These are phyloP conservation scores for Hystrix cristata DNA, from an alignment of 2,113 vertebrate species.

Conservation along the genomic window DNA sequence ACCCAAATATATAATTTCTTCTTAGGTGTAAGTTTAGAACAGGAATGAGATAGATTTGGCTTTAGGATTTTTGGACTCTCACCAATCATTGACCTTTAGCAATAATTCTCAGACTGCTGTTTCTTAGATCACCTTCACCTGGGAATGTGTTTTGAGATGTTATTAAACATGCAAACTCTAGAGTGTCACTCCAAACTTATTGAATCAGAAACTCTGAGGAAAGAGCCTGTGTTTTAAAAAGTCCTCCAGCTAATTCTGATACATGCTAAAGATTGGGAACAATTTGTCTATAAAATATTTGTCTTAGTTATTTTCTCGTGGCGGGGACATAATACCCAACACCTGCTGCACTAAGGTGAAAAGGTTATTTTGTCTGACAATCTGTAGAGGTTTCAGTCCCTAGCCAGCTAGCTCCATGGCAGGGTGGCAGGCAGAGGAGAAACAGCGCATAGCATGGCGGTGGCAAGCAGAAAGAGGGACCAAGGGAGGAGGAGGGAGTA, in stretches of 20 bases:
- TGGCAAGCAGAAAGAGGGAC: background rate
- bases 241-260: background rate
- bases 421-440: background rate
- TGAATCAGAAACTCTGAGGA: background rate
- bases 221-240: background rate
- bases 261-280: background rate
- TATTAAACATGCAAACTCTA: background rate
- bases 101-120: background rate
- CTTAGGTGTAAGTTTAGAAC: background rate
- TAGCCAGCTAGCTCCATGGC: background rate
- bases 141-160: background rate
- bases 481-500: background rate
- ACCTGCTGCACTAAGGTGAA: background rate
- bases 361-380: background rate
- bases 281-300: background rate
- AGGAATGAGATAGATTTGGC: background rate
- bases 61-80: slow-evolving; percentile 32
- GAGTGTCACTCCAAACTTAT: background rate
- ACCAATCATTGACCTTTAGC: background rate
- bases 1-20: background rate
- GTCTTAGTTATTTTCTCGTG: background rate
- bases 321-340: background rate
- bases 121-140: background rate
- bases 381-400: background rate
- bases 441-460: background rate